These are phyloP conservation scores for Penaeus monodon DNA, from an alignment of 2,888 invertebrate species.

Conservation along the genomic window DNA sequence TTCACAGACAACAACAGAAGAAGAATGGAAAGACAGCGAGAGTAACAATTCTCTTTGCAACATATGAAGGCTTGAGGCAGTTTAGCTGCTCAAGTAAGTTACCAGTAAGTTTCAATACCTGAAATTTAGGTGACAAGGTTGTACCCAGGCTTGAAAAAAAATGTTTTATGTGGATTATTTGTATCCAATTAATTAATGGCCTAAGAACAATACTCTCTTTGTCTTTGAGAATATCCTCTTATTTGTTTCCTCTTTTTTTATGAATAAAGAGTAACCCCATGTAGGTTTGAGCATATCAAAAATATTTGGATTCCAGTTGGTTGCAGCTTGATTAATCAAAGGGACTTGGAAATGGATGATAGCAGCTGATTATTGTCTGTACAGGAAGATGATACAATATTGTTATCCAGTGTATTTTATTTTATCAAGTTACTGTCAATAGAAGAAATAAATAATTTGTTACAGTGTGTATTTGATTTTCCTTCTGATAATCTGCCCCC, in stretches of 20 bases:
- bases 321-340: constrained; percentile 51
- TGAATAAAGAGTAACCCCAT: constrained; percentile 2
- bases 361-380: constrained; percentile 56
- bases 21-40: too few relatives aligned
- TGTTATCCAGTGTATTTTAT: constrained; percentile 61
- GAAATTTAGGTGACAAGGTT: too few relatives aligned
- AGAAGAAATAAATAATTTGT: constrained; percentile 60
- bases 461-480: constrained; percentile 26
- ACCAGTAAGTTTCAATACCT: too few relatives aligned
- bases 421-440: constrained; percentile 61
- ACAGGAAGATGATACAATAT: constrained; percentile 60
- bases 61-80: too few relatives aligned
- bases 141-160: too few relatives aligned
- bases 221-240: constrained; percentile 22
- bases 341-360: constrained; percentile 58
- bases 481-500: not conserved
- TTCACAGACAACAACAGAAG: constrained; percentile 4
- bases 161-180: too few relatives aligned
- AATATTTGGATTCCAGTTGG: constrained; percentile 51
- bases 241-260: constrained; percentile 24
- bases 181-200: too few relatives aligned
- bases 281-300: constrained; percentile 18
- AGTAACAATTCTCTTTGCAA: too few relatives aligned
- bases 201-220: constrained; percentile 1
- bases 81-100: too few relatives aligned